These are phyloP conservation scores for Galerucella pusilla DNA, from an alignment of 2,888 invertebrate genomes.

Conservation along the genomic window DNA sequence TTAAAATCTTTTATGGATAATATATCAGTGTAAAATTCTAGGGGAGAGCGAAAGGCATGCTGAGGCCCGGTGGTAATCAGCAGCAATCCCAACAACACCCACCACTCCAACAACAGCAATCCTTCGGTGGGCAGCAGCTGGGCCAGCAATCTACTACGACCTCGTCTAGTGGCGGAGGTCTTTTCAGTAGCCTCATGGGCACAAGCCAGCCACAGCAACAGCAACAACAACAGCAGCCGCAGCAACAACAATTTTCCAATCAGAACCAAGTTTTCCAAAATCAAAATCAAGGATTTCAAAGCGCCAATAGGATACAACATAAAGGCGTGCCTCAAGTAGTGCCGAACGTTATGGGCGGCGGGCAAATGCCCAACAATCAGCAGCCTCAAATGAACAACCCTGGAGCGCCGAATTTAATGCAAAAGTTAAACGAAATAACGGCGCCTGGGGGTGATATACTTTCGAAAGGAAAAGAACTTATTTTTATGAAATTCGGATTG, in stretches of 20 bases:
- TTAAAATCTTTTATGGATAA: too few species aligned
- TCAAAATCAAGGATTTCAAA: constrained; percentile 52
- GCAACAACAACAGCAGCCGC: constrained; percentile 54
- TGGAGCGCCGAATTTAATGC: constrained; percentile 81
- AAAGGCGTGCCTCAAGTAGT: constrained; percentile 69
- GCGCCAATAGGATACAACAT: constrained; percentile 57
- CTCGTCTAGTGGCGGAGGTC: constrained; percentile 43
- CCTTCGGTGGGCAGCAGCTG: constrained; percentile 43
- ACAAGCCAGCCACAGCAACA: constrained; percentile 29
- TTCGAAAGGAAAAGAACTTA: constrained; percentile 92
- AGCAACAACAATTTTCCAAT: constrained; percentile 51
- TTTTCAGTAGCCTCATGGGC: constrained; percentile 53
- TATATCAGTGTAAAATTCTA: constrained; percentile 52
- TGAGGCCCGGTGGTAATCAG: constrained; percentile 68
- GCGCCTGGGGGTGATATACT: constrained; percentile 90
- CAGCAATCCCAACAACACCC: constrained; percentile 55
- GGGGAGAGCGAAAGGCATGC: constrained; percentile 74
- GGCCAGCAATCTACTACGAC: constrained; percentile 51
- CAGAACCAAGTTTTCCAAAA: constrained; percentile 50
- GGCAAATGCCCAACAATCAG: constrained; percentile 47
- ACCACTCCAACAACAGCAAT: constrained; percentile 55
- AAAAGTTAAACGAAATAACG: constrained; percentile 89
- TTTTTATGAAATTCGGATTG: constrained; percentile 93
- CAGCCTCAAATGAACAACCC: constrained; percentile 64
- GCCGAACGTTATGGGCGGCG: constrained; percentile 61